Conservation (phyloP, 1,140 invertebrate species). For the Caenorhabditis elegans region WBcel235 BX284603.4:2781001-2781500, state of each 20-base stretch:
- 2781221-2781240: constrained; percentile 95
- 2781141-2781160: constrained; percentile 47
- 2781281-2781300: constrained; percentile 75
- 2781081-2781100: neutral
- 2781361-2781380: constrained; percentile 74
- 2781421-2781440: constrained; percentile 69
- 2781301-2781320: no score
- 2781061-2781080: no score
- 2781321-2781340: constrained; percentile 77
- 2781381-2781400: constrained; percentile 83
- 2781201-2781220: constrained; percentile 91
- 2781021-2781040: no score
- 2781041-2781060: neutral
- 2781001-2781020: neutral
- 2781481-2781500: constrained; percentile 45
- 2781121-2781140: constrained; percentile 26
- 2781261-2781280: constrained; percentile 87
- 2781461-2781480: constrained; percentile 44
- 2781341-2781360: constrained; percentile 74
- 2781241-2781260: constrained; percentile 97
- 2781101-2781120: neutral
- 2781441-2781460: constrained; percentile 23
- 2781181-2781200: constrained; percentile 72
- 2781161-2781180: neutral
- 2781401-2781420: constrained; percentile 82